Evolutionary conservation across 2,113 vertebrate genomes (phyloP).

Genomic region (Hyaena hyaena): DNA sequence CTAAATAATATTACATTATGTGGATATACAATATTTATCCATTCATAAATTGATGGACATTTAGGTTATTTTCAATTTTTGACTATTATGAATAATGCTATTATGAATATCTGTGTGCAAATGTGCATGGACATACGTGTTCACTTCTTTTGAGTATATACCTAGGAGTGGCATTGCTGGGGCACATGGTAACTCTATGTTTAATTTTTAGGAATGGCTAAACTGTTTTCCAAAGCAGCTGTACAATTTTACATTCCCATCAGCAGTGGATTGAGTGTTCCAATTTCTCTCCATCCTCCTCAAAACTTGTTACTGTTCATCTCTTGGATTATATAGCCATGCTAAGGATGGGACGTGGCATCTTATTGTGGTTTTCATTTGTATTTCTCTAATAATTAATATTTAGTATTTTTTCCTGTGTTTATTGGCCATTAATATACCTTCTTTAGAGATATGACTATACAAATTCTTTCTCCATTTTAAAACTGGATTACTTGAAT

Average conservation of each 20-base stretch:
- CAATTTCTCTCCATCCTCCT: not conserved
- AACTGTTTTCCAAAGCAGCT: constrained; percentile 15
- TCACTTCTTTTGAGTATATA: not conserved
- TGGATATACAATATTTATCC: not conserved
- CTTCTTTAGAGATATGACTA: not conserved
- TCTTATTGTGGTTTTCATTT: not conserved
- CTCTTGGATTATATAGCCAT: not conserved
- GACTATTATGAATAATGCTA: too few relatives aligned
- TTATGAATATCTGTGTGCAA: too few relatives aligned
- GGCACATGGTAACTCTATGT: not conserved
- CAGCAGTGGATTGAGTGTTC: not conserved
- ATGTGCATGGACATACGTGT: too few relatives aligned
- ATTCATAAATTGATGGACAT: not conserved
- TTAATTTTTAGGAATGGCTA: not conserved
- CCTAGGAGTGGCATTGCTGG: not conserved
- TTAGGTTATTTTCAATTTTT: too few relatives aligned
- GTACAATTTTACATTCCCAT: not conserved
- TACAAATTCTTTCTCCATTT: not conserved
- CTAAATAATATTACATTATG: constrained; percentile 9
- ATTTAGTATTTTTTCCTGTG: not conserved
- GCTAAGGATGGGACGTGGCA: not conserved
- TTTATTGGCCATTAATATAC: not conserved
- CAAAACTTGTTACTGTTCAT: not conserved
- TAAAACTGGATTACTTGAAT: not conserved
- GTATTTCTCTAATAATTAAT: not conserved